A percentile compares a stretch with the other conserved stretches of the same genome.
These are phyloP conservation scores for Geotrupes spiniger DNA, from an alignment of 2,888 invertebrate species.

Conservation along the genomic window DNA sequence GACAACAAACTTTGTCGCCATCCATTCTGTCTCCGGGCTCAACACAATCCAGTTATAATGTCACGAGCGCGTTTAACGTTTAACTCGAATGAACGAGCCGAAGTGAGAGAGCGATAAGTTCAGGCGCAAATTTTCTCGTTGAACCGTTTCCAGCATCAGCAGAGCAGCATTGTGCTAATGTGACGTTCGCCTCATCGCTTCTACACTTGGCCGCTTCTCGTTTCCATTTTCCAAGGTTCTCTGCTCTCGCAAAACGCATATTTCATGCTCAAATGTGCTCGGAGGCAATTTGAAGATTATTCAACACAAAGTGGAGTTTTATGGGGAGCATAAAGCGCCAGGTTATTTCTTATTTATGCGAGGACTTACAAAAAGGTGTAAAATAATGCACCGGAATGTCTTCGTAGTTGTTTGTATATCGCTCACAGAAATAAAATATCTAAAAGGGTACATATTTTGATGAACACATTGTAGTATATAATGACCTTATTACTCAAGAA, in stretches of 20 bases:
- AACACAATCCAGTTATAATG: constrained; percentile 17
- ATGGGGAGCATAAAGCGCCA: constrained; percentile 48
- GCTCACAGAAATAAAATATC: constrained; percentile 5
- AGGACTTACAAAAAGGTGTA: constrained; percentile 46
- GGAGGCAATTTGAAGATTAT: constrained; percentile 50
- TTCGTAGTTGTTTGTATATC: constrained; percentile 4
- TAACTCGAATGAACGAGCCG: not conserved
- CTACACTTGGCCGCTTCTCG: constrained; percentile 43
- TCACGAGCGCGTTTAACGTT: constrained; percentile 9
- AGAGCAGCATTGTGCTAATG: constrained; percentile 44
- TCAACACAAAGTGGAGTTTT: constrained; percentile 50
- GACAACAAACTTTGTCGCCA: constrained; percentile 45
- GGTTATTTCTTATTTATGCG: constrained; percentile 49
- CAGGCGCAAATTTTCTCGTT: constrained; percentile 30
- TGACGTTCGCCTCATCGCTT: constrained; percentile 46
- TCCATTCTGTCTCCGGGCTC: constrained; percentile 37
- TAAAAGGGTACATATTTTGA: constrained; percentile 2
- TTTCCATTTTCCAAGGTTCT: constrained; percentile 42
- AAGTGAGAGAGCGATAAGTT: not conserved
- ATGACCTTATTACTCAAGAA: too few species aligned
- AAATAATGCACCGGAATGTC: constrained; percentile 34
- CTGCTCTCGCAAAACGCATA: constrained; percentile 38
- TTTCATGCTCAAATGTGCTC: constrained; percentile 46
- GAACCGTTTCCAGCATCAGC: constrained; percentile 33
- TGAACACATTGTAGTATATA: too few species aligned